Percentiles rank a stretch among this genome's conserved stretches.
phyloP scores from a whole-genome alignment of 2,888 invertebrate species.

The Drosophila picticornis region DNA sequence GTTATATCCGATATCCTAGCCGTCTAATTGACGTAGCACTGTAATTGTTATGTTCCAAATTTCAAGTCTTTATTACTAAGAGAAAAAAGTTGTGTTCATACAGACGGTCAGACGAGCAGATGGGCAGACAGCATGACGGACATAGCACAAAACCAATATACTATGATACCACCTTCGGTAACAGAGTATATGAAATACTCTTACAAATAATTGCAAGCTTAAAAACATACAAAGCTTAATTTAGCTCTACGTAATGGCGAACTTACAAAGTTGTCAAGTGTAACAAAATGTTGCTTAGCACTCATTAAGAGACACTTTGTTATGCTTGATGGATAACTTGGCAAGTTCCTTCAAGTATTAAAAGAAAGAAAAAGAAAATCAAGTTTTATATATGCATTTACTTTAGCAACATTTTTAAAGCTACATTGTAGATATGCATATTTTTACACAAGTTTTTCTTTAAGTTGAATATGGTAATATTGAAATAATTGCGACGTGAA shows the following conservation, averaged over 20 bases:
- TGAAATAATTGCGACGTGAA: not conserved
- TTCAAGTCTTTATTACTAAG: too few relatives aligned
- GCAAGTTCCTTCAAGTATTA: not conserved
- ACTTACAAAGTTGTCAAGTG: conserved; percentile 5
- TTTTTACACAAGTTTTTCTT: not conserved
- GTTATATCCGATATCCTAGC: too few relatives aligned
- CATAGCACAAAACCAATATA: not conserved
- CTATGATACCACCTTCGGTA: not conserved
- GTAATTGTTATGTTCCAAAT: too few relatives aligned
- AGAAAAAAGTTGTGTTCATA: too few relatives aligned
- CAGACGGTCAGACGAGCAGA: too few relatives aligned
- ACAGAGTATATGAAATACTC: not conserved
- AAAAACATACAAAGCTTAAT: not conserved
- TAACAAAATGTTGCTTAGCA: not conserved
- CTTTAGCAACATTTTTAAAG: not conserved
- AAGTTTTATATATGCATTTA: not conserved
- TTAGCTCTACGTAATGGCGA: not conserved
- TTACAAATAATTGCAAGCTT: not conserved
- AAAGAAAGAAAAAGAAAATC: not conserved
- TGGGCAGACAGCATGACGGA: not conserved
- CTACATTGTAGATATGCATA: too few relatives aligned
- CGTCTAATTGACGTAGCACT: too few relatives aligned
- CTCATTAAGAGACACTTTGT: conserved; percentile 2
- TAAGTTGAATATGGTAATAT: not conserved
- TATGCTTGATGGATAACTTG: not conserved